Conservation (phyloP, 2,888 invertebrate species). For the Agriopis leucophaearia region DNA sequence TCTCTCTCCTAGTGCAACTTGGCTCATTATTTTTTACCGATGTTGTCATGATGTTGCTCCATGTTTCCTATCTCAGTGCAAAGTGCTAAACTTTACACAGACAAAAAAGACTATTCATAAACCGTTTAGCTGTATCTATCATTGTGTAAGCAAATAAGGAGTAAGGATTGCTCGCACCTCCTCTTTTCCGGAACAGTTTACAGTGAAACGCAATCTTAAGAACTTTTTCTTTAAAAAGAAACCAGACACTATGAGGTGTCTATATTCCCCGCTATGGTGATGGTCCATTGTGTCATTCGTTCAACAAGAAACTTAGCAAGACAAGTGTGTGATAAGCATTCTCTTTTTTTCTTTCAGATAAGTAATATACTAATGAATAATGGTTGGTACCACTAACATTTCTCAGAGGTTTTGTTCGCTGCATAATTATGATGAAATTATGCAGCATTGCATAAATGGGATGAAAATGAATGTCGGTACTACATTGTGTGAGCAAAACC, state of each 20-base stretch:
- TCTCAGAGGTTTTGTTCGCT: neutral
- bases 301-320: conserved; percentile 9
- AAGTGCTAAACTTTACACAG: no score
- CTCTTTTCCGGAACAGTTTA: neutral
- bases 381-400: conserved; percentile 10
- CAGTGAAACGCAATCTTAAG: neutral
- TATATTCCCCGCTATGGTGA: conserved; percentile 3
- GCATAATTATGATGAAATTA: neutral
- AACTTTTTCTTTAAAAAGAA: neutral
- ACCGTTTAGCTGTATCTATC: neutral
- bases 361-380: conserved; percentile 17
- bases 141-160: conserved; percentile 7
- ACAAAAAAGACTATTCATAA: neutral
- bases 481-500: no score
- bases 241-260: conserved; percentile 11
- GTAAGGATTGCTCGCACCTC: neutral
- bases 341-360: no score
- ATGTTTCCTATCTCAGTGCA: no score
- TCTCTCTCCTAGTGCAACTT: no score
- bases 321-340: conserved; percentile 13
- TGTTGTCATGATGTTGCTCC: no score
- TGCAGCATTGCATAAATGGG: no score
- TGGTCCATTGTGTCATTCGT: conserved; percentile 16
- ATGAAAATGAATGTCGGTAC: no score
- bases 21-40: no score